These are phyloP conservation scores for Amphipyra tragopoginis DNA, from an alignment of 2,888 invertebrate genomes.

Conservation along the genomic window DNA sequence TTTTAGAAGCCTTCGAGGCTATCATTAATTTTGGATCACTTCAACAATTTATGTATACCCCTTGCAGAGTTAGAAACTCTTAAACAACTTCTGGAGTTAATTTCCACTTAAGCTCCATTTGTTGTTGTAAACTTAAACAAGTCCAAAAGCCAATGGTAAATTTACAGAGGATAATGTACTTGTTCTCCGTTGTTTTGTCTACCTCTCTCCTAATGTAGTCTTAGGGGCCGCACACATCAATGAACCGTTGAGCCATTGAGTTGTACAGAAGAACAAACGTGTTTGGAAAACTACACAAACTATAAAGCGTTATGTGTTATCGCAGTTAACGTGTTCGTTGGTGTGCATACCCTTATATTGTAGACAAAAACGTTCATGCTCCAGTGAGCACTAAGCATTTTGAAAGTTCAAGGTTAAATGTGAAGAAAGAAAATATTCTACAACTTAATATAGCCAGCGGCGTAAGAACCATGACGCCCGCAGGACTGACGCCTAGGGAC, in stretches of 20 bases:
- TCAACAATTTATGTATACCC: background rate
- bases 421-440: constrained; percentile 14
- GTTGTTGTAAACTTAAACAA: constrained; percentile 5
- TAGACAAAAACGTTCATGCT: constrained; percentile 12
- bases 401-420: constrained; percentile 35
- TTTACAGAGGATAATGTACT: background rate
- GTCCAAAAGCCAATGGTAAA: background rate
- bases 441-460: constrained; percentile 10
- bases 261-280: background rate
- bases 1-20: background rate
- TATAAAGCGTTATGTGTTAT: background rate
- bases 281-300: background rate
- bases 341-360: background rate
- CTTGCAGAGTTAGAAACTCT: too few species aligned
- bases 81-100: too few species aligned
- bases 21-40: background rate
- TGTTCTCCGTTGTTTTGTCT: constrained; percentile 1
- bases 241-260: background rate
- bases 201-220: background rate
- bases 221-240: background rate
- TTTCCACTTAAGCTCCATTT: background rate
- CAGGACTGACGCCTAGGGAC: constrained; percentile 36
- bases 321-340: background rate
- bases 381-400: constrained; percentile 16
- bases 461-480: constrained; percentile 32